Evolutionary conservation across 2,113 vertebrate genomes (phyloP).

Genomic region (Rhagologus leucostigma): DNA sequence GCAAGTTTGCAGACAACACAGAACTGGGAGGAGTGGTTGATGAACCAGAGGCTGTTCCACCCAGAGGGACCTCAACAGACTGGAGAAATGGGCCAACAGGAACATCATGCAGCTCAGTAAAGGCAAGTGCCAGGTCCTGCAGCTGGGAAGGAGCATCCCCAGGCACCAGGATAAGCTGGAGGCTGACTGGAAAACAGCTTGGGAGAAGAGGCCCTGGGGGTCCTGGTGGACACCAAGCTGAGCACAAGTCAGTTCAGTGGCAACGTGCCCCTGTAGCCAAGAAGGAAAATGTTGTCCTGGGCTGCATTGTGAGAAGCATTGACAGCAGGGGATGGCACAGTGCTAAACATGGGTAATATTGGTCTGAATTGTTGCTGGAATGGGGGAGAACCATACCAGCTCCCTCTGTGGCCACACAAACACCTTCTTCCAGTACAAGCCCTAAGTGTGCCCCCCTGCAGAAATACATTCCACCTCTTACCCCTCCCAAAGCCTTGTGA

Average conservation of each 20-base stretch:
- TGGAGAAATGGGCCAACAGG: not conserved
- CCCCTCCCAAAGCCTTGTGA: not conserved
- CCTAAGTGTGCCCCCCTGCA: fast-evolving
- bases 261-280: not conserved
- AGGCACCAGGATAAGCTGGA: not conserved
- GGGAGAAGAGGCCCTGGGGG: not conserved
- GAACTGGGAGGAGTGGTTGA: not conserved
- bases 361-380: not conserved
- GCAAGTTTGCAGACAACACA: not conserved
- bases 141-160: not conserved
- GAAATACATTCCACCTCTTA: fast-evolving
- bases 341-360: not conserved
- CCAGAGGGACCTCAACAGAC: fast-evolving
- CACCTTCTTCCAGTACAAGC: not conserved
- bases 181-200: not conserved
- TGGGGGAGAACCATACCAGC: not conserved
- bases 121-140: not conserved
- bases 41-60: not conserved
- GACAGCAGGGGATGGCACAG: not conserved
- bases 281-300: not conserved
- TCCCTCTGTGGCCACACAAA: not conserved
- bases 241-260: not conserved
- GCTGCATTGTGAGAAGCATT: not conserved
- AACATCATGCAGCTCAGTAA: not conserved
- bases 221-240: not conserved